phyloP scores from a whole-genome alignment of 2,797 vertebrate genomes.

The Lagorchestes hirsutus region DNA sequence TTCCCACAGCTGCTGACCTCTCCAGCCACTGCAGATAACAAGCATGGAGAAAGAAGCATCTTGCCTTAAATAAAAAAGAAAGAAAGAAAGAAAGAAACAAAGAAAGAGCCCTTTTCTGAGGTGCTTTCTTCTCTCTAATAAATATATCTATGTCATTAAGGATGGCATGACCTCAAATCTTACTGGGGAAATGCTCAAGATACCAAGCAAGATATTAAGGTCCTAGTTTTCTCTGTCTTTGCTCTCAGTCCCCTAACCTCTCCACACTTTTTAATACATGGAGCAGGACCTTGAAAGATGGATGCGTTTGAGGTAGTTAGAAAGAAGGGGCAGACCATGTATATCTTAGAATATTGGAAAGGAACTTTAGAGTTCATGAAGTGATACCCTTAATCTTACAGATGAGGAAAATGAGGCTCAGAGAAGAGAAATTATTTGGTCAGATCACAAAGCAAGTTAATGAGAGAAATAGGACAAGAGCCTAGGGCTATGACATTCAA shows the following conservation, averaged over 20 bases:
- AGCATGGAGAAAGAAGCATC: not conserved
- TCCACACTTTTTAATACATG: not conserved
- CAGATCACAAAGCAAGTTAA: not conserved
- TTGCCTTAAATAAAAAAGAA: not conserved
- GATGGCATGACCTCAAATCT: not conserved
- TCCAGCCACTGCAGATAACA: not conserved
- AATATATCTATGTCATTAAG: not conserved
- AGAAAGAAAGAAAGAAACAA: too few species aligned
- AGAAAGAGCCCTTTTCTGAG: not conserved
- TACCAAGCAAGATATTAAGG: not conserved
- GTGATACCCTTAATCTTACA: not conserved
- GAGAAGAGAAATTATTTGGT: not conserved
- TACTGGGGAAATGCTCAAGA: not conserved
- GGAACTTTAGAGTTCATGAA: not conserved
- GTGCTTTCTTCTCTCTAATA: not conserved
- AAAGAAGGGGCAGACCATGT: not conserved
- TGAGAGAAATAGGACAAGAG: not conserved
- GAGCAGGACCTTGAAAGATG: not conserved
- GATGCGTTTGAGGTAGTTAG: not conserved
- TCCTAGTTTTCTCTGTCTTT: not conserved
- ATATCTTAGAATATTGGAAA: not conserved
- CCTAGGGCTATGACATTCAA: not conserved
- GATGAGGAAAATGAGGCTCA: not conserved
- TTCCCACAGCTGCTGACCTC: constrained; percentile 67
- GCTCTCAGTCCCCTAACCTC: too few species aligned